Conservation (phyloP, 2,113 vertebrate genomes). For the Manacus vitellinus region DNA sequence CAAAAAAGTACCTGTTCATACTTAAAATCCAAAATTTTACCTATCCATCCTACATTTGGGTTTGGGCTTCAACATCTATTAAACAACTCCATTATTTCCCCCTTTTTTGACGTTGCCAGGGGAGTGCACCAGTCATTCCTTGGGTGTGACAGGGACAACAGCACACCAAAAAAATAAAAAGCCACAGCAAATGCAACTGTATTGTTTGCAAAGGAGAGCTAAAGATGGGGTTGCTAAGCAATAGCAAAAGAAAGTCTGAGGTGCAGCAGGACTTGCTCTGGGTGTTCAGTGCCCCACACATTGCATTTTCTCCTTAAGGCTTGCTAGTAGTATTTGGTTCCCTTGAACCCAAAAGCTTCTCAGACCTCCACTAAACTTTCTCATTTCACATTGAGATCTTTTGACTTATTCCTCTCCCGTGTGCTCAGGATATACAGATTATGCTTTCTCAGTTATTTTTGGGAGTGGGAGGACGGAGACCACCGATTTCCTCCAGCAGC, state of each 20-base stretch:
- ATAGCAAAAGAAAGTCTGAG: background rate
- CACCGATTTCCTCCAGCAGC: background rate
- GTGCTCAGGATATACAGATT: background rate
- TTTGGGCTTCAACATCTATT: background rate
- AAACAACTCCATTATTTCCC: background rate
- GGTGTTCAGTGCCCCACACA: background rate
- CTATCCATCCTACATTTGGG: background rate
- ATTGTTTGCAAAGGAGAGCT: background rate
- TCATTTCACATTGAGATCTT: background rate
- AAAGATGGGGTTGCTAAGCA: background rate
- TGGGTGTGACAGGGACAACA: background rate
- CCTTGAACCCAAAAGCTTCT: background rate
- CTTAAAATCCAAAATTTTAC: constrained; percentile 1
- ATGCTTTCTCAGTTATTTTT: background rate
- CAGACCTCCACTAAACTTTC: background rate
- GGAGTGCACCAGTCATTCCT: background rate
- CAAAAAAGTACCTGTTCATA: constrained; percentile 38
- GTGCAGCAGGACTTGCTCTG: background rate
- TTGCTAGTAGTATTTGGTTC: fast-evolving
- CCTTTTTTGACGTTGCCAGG: background rate
- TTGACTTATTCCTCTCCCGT: background rate
- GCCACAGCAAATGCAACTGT: background rate
- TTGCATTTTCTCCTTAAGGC: background rate
- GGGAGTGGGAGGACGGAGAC: background rate
- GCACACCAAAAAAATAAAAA: background rate